These are phyloP conservation scores for Dipodomys stephensi DNA, from an alignment of 2,113 vertebrate species.

Conservation along the genomic window DNA sequence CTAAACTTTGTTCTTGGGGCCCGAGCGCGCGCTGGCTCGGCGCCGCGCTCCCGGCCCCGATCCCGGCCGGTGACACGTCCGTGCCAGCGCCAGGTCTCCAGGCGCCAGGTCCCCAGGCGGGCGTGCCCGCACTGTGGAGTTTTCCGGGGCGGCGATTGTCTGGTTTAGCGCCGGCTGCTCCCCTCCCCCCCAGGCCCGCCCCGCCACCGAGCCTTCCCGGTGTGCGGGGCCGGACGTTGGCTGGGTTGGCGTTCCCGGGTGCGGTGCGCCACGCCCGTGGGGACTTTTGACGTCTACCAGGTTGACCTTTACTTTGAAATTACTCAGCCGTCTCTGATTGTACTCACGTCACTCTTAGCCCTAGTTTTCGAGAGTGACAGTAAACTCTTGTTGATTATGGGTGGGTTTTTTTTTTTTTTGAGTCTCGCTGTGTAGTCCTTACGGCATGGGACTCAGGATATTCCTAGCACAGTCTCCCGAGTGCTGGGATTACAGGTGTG, in stretches of 20 bases:
- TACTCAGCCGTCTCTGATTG: background rate
- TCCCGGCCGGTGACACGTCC: no score
- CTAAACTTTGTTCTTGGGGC: constrained; percentile 58
- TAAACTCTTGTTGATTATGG: background rate
- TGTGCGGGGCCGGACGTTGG: background rate
- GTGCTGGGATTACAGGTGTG: background rate
- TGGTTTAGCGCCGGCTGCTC: background rate
- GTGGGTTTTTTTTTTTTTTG: background rate
- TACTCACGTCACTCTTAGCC: background rate
- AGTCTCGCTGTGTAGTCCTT: background rate
- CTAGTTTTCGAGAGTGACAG: background rate
- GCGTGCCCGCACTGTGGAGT: background rate
- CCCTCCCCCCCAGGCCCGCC: background rate
- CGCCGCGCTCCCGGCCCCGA: background rate
- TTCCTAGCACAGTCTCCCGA: background rate
- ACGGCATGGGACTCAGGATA: background rate
- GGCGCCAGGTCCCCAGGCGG: no score
- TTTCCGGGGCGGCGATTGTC: background rate
- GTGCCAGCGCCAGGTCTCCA: background rate
- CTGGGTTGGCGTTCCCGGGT: background rate
- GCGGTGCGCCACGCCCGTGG: constrained; percentile 63
- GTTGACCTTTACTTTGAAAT: background rate
- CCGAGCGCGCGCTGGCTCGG: background rate
- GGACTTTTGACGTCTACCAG: background rate
- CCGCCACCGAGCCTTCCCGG: background rate